Evolutionary conservation across 2,888 invertebrate genomes (phyloP).

Genomic region (Athetis lepigone): DNA sequence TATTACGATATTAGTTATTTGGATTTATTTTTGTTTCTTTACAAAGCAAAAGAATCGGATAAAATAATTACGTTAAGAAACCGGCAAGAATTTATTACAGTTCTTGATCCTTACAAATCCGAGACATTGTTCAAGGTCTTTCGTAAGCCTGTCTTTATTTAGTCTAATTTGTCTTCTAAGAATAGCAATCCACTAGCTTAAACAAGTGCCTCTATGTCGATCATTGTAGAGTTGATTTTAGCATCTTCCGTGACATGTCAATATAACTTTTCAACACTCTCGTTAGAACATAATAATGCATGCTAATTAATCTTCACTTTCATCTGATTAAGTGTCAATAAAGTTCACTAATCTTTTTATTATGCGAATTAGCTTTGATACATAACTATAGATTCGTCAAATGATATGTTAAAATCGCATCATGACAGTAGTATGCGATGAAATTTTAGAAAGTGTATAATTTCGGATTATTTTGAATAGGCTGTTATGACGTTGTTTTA

Average conservation of each 20-base stretch:
- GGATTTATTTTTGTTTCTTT: conserved; percentile 18
- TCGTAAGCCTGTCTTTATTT: conserved; percentile 57
- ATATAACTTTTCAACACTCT: conserved; percentile 47
- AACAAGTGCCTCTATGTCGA: conserved; percentile 33
- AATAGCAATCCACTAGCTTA: conserved; percentile 38
- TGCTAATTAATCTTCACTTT: conserved; percentile 60
- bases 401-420: conserved; percentile 40
- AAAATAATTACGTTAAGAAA: conserved; percentile 53
- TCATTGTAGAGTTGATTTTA: conserved; percentile 25
- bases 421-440: conserved; percentile 33
- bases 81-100: conserved; percentile 54
- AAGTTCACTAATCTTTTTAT: conserved; percentile 59
- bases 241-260: conserved; percentile 33
- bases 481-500: conserved; percentile 48
- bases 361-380: conserved; percentile 54
- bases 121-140: conserved; percentile 59
- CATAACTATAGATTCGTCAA: conserved; percentile 49
- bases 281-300: conserved; percentile 35
- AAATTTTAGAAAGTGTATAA: conserved; percentile 64
- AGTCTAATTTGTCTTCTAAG: conserved; percentile 53
- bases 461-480: conserved; percentile 52
- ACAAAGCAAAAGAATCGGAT: conserved; percentile 34
- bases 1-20: conserved; percentile 22
- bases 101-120: conserved; percentile 58
- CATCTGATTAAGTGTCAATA: conserved; percentile 60